Percentiles rank a stretch among this genome's conserved stretches.
These are phyloP conservation scores for Scaptomyza polygonia DNA, from an alignment of 2,888 invertebrate species.

Conservation along the genomic window DNA sequence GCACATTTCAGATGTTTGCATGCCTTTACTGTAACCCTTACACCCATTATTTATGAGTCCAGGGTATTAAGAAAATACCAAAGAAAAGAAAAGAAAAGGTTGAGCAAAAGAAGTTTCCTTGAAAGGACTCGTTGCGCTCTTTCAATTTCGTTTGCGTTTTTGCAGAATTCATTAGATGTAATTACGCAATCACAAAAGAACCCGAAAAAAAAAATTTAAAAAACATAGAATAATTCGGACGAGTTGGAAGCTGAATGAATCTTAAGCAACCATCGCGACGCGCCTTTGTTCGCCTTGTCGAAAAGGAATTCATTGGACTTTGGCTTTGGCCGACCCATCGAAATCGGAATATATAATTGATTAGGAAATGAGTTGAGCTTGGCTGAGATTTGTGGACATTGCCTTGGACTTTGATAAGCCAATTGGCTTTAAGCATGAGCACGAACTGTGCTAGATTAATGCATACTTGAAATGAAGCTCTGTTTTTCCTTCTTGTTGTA, in stretches of 20 bases:
- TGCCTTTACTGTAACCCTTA: too few species aligned
- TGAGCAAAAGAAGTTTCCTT: slow-evolving; percentile 30
- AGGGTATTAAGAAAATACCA: not conserved
- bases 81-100: slow-evolving; percentile 6
- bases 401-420: slow-evolving; percentile 20
- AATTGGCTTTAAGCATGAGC: slow-evolving; percentile 11
- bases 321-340: slow-evolving; percentile 26
- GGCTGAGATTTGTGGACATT: slow-evolving; percentile 41
- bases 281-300: slow-evolving; percentile 23
- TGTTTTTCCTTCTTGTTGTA: not conserved
- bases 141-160: slow-evolving; percentile 65
- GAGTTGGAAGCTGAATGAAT: slow-evolving; percentile 37
- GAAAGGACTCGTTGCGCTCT: slow-evolving; percentile 36
- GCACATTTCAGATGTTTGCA: not conserved
- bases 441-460: not conserved
- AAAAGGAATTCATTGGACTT: slow-evolving; percentile 44
- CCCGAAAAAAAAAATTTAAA: slow-evolving; percentile 21
- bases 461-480: not conserved
- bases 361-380: slow-evolving; percentile 70
- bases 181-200: slow-evolving; percentile 74
- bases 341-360: slow-evolving; percentile 78
- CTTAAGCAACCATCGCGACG: slow-evolving; percentile 37
- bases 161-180: slow-evolving; percentile 72
- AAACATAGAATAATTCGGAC: not conserved
- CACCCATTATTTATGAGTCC: not conserved